Evolutionary conservation across 2,797 vertebrate species (phyloP), one percentile per base, ranked within the genome.

Genomic region (Zalophus californianus): DNA sequence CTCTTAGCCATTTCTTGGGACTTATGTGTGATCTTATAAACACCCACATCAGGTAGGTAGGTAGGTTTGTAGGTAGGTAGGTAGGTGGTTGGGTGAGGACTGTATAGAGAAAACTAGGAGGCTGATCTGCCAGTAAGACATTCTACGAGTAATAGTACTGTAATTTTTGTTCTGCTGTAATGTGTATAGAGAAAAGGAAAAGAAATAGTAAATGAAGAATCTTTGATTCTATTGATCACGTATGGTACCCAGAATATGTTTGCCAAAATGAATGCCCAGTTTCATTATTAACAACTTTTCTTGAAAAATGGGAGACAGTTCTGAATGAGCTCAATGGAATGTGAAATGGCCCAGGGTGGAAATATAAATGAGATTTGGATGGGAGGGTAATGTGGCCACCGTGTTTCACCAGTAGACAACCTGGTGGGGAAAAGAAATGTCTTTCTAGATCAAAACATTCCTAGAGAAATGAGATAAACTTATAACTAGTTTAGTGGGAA

Each of bases 371-470:
- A 73, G 23, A 73, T 52, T 44, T 58, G 44, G 62, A 52, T 73
- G 23, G 12, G 10, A 94, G 1, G 3, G 35, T 38, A 77, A 90
- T 78, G 7, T 79, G 18, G 50, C 32, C n/a, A 86, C 5, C 89
- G 14, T 91, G 54, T 95, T 91, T 89, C 56, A 62, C 29, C 8
- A 66, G 35, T 25, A 84, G n/a, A 60, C 96, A 68, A 70, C 41
- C 25, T 86, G 32, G 0, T 0, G 13, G 13, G 41, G 41, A 25
- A 14, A 44, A 7, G 58, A 75, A 90, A 82, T 50, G 9, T n/a
- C 62, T 89, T 92, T 80, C 25, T 78, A 66, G 52, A 85, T 75
- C 32, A 94, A 83, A 93, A 32, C 7, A 64, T 96, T 62, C 16
- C n/a, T 84, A 80, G 5, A 75, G 41, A 97, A 95, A 95, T 70